phyloP scores from a whole-genome alignment of 53 echinoderm and acorn worm species.

The Astropecten irregularis region DNA sequence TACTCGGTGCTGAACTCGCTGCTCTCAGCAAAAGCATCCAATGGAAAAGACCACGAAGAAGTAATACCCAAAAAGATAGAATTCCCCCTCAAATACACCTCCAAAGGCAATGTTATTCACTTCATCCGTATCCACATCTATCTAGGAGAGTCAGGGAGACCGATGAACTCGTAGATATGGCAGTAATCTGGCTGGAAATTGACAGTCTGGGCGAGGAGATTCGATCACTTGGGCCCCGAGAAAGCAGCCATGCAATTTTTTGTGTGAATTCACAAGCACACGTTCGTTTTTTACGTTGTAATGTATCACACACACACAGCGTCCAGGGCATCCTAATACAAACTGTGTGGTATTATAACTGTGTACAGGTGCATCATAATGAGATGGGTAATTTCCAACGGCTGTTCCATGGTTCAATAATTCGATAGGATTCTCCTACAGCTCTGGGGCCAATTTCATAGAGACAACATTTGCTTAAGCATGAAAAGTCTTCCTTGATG shows the following conservation, averaged over 20 bases:
- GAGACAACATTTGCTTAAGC: no score
- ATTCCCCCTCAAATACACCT: constrained; percentile 40
- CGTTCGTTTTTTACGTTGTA: constrained; percentile 29
- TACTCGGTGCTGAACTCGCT: neutral
- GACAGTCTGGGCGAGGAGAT: constrained; percentile 53
- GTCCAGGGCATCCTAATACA: constrained; percentile 63
- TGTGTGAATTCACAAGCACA: constrained; percentile 58
- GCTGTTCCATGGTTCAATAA: constrained; percentile 34
- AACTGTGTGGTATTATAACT: constrained; percentile 58
- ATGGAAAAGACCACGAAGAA: constrained; percentile 8
- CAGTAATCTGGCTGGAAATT: constrained; percentile 58
- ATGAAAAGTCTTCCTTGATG: no score
- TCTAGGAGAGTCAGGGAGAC: constrained; percentile 40
- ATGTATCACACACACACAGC: neutral
- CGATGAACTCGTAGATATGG: constrained; percentile 54
- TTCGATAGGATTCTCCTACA: no score
- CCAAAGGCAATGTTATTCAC: constrained; percentile 51
- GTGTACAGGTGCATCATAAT: constrained; percentile 64
- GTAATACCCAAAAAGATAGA: no score
- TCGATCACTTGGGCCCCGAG: constrained; percentile 54
- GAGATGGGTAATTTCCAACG: constrained; percentile 49
- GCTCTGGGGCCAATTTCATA: no score
- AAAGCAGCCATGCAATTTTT: constrained; percentile 60
- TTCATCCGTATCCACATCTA: constrained; percentile 41
- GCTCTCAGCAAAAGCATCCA: constrained; percentile 43